Base-by-base conservation (phyloP, 2,888 invertebrate species). In the Schrankia costaestrigalis region DNA sequence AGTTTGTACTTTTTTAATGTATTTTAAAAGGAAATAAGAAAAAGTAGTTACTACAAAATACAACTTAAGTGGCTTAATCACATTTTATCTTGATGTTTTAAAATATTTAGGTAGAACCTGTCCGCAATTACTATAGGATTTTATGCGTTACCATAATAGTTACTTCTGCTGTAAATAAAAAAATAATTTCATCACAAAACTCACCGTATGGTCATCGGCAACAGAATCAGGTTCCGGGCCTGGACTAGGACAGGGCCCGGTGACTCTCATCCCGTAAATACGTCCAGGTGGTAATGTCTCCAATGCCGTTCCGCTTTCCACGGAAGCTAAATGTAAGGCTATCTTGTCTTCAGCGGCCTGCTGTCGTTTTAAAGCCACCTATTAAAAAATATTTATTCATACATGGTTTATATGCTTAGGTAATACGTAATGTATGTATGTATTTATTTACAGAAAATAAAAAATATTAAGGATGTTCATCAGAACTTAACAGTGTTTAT, bases 321-420 rank as follows among this genome's bases (percentile, higher is more conserved):
- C 89, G n/a, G 96, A 94, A 10, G 97, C 94, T 62, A 98, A 89
- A 31, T 97, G 96, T 36, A 98, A 84, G 0, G 98, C 98, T 52
- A 98, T 97, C 34, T 97, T 97, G 72, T 98, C 98, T 86, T 98
- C 98, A 0, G 97, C 97, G 0, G 98, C 98, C 86, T 98, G 98
- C 74, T 98, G 97, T 8, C 98, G 90, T 83, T 98, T 98, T 35
- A 98, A 78, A 2, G 98, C 98, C 12, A 98, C 97, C 96, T 97
- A 23, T 9, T 27, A 24, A 38, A n/a, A n/a, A n/a, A n/a, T n/a
- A n/a, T n/a, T n/a, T n/a, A n/a, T n/a, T n/a, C n/a, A n/a, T n/a
- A n/a, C n/a, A n/a, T n/a, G n/a, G n/a, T n/a, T n/a, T n/a, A n/a
- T n/a, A n/a, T n/a, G n/a, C n/a, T n/a, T n/a, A n/a, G n/a, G n/a